A percentile compares a stretch with the other conserved stretches of the same genome.
These are phyloP conservation scores for Drosophila subobscura DNA, from an alignment of 1,140 invertebrate genomes.

Conservation along the genomic window DNA sequence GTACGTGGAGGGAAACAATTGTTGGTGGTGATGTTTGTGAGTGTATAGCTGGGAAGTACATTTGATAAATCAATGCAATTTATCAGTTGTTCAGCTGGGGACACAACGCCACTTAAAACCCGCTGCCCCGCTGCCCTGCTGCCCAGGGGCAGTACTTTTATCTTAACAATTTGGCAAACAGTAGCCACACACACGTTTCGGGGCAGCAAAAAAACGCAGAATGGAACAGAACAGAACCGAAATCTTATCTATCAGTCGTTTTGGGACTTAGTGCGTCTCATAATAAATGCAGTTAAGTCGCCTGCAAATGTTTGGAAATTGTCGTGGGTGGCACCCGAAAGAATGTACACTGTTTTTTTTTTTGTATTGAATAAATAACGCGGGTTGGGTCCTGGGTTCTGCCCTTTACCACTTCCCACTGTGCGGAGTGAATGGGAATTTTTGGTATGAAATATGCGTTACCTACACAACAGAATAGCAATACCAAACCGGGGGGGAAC, in stretches of 20 bases:
- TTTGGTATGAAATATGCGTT: slow-evolving; percentile 46
- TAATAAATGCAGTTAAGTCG: slow-evolving; percentile 75
- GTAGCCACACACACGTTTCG: slow-evolving; percentile 18
- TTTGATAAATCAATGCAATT: slow-evolving; percentile 81
- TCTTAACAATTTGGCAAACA: slow-evolving; percentile 55
- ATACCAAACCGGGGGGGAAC: neutral
- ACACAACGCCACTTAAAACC: slow-evolving; percentile 70
- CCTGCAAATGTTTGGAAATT: slow-evolving; percentile 40
- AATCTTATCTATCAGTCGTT: slow-evolving; percentile 63
- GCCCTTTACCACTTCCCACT: slow-evolving; percentile 11
- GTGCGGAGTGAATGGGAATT: slow-evolving; percentile 25
- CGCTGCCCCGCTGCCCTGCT: slow-evolving; percentile 36
- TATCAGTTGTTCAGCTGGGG: slow-evolving; percentile 60
- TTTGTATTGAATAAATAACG: slow-evolving; percentile 66
- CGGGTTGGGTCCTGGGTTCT: slow-evolving; percentile 24
- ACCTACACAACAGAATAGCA: neutral
- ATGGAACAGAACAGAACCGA: slow-evolving; percentile 6
- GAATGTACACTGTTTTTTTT: slow-evolving; percentile 34
- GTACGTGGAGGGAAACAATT: no score
- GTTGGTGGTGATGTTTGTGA: slow-evolving; percentile 10
- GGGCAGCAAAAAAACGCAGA: slow-evolving; percentile 9
- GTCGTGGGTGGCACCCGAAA: slow-evolving; percentile 4
- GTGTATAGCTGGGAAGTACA: slow-evolving; percentile 18
- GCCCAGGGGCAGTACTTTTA: slow-evolving; percentile 44
- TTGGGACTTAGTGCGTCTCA: slow-evolving; percentile 67